Percentiles rank a stretch among this genome's conserved stretches.
Evolutionary conservation across 2,888 invertebrate genomes (phyloP).

Genomic region (Didymodactylos carnosus): DNA sequence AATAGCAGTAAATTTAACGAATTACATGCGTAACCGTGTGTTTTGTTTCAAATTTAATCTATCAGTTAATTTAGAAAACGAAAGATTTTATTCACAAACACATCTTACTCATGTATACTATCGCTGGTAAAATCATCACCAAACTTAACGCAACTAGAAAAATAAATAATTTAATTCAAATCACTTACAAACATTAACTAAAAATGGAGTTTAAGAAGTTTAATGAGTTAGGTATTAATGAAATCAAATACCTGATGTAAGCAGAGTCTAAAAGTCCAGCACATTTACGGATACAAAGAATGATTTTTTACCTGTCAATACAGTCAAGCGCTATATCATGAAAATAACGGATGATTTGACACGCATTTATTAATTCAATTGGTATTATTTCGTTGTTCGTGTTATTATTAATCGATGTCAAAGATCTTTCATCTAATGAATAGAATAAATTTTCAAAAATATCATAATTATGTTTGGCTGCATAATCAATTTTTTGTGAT

Average conservation of each 20-base stretch:
- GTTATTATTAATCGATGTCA: not conserved
- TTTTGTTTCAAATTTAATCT: too few species aligned
- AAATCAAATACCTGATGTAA: not conserved
- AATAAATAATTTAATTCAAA: not conserved
- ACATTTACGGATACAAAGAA: too few species aligned
- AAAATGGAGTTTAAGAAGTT: too few species aligned
- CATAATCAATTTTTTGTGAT: slow-evolving; percentile 2
- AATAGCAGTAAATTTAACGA: too few species aligned
- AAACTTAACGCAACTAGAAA: not conserved
- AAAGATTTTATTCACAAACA: too few species aligned
- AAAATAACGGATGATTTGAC: slow-evolving; percentile 61
- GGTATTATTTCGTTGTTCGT: not conserved
- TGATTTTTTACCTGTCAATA: slow-evolving; percentile 57
- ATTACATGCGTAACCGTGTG: too few species aligned
- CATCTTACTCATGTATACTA: not conserved
- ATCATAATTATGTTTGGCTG: slow-evolving; percentile 2
- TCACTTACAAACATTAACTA: too few species aligned
- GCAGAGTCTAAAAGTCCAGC: too few species aligned
- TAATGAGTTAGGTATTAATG: too few species aligned
- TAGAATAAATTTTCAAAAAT: slow-evolving; percentile 10
- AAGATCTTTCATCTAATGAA: slow-evolving; percentile 1
- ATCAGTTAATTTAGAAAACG: too few species aligned
- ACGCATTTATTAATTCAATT: slow-evolving; percentile 49
- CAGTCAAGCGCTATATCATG: slow-evolving; percentile 87
- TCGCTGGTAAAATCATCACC: not conserved